Evolutionary conservation across 2,888 invertebrate species (phyloP), one percentile per base, ranked within the genome.

Genomic region (Stenotaenia linearis): DNA sequence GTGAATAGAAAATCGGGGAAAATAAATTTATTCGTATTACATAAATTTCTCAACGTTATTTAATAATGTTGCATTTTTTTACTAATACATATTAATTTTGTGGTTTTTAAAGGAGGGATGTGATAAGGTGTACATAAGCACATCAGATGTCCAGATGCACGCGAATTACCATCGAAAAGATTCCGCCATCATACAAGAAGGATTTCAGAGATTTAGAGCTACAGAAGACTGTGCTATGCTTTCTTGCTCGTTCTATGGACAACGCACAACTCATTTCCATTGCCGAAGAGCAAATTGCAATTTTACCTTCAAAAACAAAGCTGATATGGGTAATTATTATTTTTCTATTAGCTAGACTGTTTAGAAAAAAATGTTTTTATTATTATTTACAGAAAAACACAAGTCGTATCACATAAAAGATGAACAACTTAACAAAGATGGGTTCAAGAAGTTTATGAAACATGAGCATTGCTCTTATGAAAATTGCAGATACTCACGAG

Each of bases 101-200:
- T 82, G 32, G 69, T 23, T 37, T 77, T 83, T 84, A 7, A 84
- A 90, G 89, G 87, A 88, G 81, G 88, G 88, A 83, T 89, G 89
- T 85, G 88, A 88, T 84, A 97, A 97, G 89, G 95, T 97, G 0
- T 98, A 98, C 88, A 97, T 98, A 85, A 97, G 97, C 84, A 98
- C 98, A 3, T 97, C 97, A 77, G 98, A 98, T 87, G 98, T 98
- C 4, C 98, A 98, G 88, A 98, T 98, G 98, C 98, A 98, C 87
- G 97, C 98, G 3, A 98, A 98, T 88, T 98, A 97, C 87, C 98
- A 98, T 87, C 91, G 97, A 79, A 98, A 98, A 86, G 97, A 98
- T 86, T 96, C 96, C 0, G 97, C 97, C 21, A 98, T 98, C 84
- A 95, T 97, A 80, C 96, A 97, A 85, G 98, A 98, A 86, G 98